Base-by-base conservation (phyloP, 2,113 vertebrate species). In the Garra rufa region DNA sequence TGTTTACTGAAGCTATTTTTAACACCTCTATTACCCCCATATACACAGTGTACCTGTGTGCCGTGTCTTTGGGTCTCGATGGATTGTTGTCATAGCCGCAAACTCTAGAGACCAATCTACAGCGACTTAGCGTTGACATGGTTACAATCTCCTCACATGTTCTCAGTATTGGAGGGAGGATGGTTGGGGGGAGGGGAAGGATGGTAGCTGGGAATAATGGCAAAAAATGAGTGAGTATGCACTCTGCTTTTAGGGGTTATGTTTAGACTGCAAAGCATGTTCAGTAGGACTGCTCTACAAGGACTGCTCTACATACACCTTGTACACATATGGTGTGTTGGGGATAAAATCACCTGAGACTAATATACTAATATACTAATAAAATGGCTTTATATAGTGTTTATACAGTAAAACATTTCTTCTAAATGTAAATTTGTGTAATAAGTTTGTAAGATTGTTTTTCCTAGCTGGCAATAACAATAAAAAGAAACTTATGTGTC, bases 41-140 rank as follows among this genome's bases (percentile, higher is more conserved):
- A 41, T 19, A 46, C 50, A 57, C 43, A 77, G 52, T 70, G 30
- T 11, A 48, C 28, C 48, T 8, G 38, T 84, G 67, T 78, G 10
- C 81, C 52, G 43, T 34, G 17, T 78, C 85, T 88, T 83, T 89
- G 75, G 63, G 82, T 87, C 63, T 69, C 57, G 77, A 84, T 87
- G 50, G 38, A 80, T 89, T 21, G 85, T 87, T 15, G 15, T 85
- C n/a, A 63, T 15, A 83, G 83, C 88, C 87, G 89, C 92, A 90
- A 92, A 93, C 82, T 76, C 52, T 26, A 17, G 90, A 90, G 93
- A 90, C 89, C 92, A 92, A 93, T 92, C 90, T 90, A 86, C 71
- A 86, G 90, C 90, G 65, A 83, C 86, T 88, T 85, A 78, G 80
- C 44, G 89, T 87, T 88, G 86, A 92, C 91, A 93, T 91, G 90